Evolutionary conservation across 1,140 invertebrate species (phyloP), one percentile per base, ranked within the genome.

Genomic region (Drosophila pruinosa): DNA sequence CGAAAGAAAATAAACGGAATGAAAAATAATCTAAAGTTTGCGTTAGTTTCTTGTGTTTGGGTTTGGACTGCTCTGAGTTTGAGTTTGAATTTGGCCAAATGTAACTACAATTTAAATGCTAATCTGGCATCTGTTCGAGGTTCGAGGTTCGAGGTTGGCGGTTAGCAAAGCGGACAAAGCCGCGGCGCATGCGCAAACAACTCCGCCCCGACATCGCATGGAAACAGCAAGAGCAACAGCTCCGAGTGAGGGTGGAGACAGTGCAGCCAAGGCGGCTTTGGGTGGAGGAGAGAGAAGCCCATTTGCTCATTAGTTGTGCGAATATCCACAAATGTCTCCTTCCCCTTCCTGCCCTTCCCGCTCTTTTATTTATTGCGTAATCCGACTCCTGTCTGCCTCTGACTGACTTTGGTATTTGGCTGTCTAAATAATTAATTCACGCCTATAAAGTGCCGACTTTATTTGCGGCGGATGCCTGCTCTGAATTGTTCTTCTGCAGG

Each of bases 31-130:
- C 76, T 85, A 73, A 59, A 58, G 61, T 36, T 61, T 41, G 73
- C 67, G 70, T 72, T 69, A 43, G 73, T 56, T 43, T 57, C 63
- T 63, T 59, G 28, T 63, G 59, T 28, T 56, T 47, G 34, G 41
- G 48, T 54, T 59, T 61, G 57, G 59, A 39, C 54, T 59, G 41
- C 52, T 58, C 71, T 71, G 67, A 31, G 21, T 47, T 73, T 56
- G 64, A 58, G 64, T 68, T n/a, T n/a, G n/a, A n/a, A n/a, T 65
- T 75, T 79, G 75, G 71, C 56, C 65, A 79, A 79, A 79, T 79
- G 77, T 79, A 79, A 79, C 76, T 79, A 79, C 77, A 85, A 85
- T 85, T 86, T 85, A 85, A 85, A 85, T 85, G 80, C 80, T 85
- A 85, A 85, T 85, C 80, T 85, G 81, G 80, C 80, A 85, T 85